Percentiles rank a stretch among this genome's conserved stretches.
Evolutionary conservation across 2,888 invertebrate genomes (phyloP).

Genomic region (Seira musarum): DNA sequence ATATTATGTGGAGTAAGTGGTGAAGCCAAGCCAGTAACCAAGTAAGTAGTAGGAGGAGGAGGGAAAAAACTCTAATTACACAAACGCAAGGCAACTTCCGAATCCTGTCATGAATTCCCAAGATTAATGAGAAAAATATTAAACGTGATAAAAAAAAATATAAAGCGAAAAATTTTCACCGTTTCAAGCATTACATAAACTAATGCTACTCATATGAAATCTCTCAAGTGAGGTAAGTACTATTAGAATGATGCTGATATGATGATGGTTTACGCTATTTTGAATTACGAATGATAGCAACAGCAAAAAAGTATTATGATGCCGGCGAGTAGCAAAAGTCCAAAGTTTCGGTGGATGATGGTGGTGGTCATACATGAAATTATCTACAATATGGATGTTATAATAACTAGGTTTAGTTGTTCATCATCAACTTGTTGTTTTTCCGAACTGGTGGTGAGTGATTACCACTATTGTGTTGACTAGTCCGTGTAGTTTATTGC

Average conservation of each 20-base stretch:
- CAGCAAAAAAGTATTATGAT: no score
- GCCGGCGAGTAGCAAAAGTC: background rate
- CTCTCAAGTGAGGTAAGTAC: background rate
- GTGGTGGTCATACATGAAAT: slow-evolving; percentile 5
- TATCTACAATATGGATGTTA: background rate
- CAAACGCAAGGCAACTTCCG: slow-evolving; percentile 66
- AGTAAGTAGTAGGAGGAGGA: slow-evolving; percentile 52
- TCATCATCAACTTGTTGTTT: slow-evolving; percentile 38
- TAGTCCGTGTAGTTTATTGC: slow-evolving; percentile 14
- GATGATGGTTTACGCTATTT: background rate
- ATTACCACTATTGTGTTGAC: slow-evolving; percentile 31
- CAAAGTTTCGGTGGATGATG: background rate
- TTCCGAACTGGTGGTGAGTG: slow-evolving; percentile 41
- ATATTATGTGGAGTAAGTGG: slow-evolving; percentile 19
- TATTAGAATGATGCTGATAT: background rate
- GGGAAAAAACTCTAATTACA: slow-evolving; percentile 66
- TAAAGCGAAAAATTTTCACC: background rate
- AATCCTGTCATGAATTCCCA: slow-evolving; percentile 66
- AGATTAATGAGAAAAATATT: slow-evolving; percentile 68
- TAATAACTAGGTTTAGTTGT: slow-evolving; percentile 18
- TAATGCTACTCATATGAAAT: no score
- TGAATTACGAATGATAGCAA: slow-evolving; percentile 7
- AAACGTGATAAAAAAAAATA: slow-evolving; percentile 63
- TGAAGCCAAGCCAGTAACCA: background rate
- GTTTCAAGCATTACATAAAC: no score